A percentile compares a stretch with the other conserved stretches of the same genome.
phyloP scores from a whole-genome alignment of 2,113 vertebrate genomes.

The Gorsachius goisagi region DNA sequence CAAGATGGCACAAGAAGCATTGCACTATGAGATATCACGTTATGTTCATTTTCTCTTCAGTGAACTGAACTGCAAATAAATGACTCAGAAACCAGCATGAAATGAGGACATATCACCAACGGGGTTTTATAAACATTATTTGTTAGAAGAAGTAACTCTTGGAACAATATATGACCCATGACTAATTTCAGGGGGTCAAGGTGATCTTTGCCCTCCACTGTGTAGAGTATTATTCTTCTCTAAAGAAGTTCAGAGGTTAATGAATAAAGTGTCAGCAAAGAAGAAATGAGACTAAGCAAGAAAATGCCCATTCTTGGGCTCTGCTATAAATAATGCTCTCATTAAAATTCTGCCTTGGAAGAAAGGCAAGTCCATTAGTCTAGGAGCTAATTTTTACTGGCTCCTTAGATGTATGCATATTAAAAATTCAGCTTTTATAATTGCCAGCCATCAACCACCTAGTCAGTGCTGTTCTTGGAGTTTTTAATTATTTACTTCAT shows the following conservation, averaged over 20 bases:
- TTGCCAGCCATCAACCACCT: slow-evolving; percentile 83
- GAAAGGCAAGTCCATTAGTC: slow-evolving; percentile 83
- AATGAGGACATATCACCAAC: slow-evolving; percentile 13
- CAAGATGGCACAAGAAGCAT: neutral
- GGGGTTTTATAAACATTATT: slow-evolving; percentile 29
- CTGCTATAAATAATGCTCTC: slow-evolving; percentile 80
- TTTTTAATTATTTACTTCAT: slow-evolving; percentile 87
- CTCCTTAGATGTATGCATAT: slow-evolving; percentile 80
- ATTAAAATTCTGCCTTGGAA: slow-evolving; percentile 82
- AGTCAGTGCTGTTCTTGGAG: slow-evolving; percentile 79
- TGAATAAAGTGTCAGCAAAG: slow-evolving; percentile 73
- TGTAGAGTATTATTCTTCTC: slow-evolving; percentile 66
- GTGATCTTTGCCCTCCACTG: slow-evolving; percentile 63
- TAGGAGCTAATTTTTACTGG: slow-evolving; percentile 81
- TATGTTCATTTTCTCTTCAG: neutral
- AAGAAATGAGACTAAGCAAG: slow-evolving; percentile 68
- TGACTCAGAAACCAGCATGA: slow-evolving; percentile 35
- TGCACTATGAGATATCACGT: neutral
- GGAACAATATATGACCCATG: slow-evolving; percentile 9
- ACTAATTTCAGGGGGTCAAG: slow-evolving; percentile 67
- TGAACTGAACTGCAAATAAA: slow-evolving; percentile 16
- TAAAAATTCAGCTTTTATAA: slow-evolving; percentile 84
- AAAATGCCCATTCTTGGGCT: slow-evolving; percentile 67
- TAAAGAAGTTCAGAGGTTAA: slow-evolving; percentile 73
- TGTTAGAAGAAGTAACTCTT: slow-evolving; percentile 16